phyloP scores from a whole-genome alignment of 2,797 vertebrate species.

The Myiothlypis coronata region DNA sequence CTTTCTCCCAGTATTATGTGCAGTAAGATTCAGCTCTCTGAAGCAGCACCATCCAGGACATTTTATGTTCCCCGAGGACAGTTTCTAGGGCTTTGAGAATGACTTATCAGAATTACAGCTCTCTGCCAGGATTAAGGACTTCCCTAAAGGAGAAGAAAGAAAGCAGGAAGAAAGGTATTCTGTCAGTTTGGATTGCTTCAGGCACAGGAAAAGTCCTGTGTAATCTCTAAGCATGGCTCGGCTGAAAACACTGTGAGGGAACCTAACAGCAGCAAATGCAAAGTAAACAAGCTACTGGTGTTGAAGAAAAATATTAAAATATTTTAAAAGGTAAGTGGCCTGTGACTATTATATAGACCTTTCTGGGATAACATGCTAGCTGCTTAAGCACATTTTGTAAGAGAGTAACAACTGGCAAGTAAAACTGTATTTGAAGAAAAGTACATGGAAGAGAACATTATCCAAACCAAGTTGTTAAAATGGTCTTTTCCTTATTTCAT shows the following conservation, averaged over 20 bases:
- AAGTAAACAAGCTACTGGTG: neutral
- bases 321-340: neutral
- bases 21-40: neutral
- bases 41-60: neutral
- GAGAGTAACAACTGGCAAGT: neutral
- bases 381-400: neutral
- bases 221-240: neutral
- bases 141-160: neutral
- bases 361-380: neutral
- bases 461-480: neutral
- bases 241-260: neutral
- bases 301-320: neutral
- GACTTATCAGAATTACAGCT: neutral
- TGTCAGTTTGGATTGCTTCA: neutral
- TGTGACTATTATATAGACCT: neutral
- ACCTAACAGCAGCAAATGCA: neutral
- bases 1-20: neutral
- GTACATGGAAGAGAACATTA: neutral
- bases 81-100: neutral
- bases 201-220: neutral
- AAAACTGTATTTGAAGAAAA: neutral
- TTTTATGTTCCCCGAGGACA: neutral
- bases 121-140: neutral
- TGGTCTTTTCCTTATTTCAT: neutral
- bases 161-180: neutral